Evolutionary conservation across 2,888 invertebrate species (phyloP).

Genomic region (Phengaris arion): DNA sequence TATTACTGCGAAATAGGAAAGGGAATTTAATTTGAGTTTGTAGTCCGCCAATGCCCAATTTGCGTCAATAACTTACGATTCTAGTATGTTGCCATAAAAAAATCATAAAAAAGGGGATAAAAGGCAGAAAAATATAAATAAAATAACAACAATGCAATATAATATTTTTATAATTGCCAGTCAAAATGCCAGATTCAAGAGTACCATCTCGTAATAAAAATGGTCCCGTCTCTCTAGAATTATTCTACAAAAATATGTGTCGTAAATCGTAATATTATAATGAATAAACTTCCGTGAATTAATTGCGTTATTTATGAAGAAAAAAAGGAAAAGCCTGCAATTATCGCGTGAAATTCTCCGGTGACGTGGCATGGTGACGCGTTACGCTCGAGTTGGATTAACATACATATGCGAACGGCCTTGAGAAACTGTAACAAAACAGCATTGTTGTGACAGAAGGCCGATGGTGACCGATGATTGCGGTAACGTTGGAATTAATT

Average conservation of each 20-base stretch:
- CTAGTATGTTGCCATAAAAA: too few relatives aligned
- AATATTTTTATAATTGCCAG: too few relatives aligned
- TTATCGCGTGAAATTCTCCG: conserved; percentile 5
- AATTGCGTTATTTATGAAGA: neutral
- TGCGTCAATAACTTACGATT: too few relatives aligned
- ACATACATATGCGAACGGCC: conserved; percentile 14
- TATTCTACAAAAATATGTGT: too few relatives aligned
- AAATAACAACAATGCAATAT: too few relatives aligned
- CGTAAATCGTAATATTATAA: neutral
- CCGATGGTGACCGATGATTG: neutral
- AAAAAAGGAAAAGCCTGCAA: conserved; percentile 3
- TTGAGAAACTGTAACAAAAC: neutral
- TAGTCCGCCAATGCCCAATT: too few relatives aligned
- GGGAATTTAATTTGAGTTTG: too few relatives aligned
- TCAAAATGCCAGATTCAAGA: neutral
- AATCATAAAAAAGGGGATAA: too few relatives aligned
- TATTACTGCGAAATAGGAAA: too few relatives aligned
- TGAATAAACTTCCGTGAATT: neutral
- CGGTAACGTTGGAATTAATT: neutral
- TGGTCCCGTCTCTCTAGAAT: too few relatives aligned
- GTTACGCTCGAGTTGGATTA: conserved; percentile 9
- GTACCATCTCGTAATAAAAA: too few relatives aligned
- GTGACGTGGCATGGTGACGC: conserved; percentile 5
- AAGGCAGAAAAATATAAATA: too few relatives aligned
- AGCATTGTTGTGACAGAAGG: conserved; percentile 1